These are phyloP conservation scores for Petromus typicus DNA, from an alignment of 2,113 vertebrate species.

Conservation along the genomic window DNA sequence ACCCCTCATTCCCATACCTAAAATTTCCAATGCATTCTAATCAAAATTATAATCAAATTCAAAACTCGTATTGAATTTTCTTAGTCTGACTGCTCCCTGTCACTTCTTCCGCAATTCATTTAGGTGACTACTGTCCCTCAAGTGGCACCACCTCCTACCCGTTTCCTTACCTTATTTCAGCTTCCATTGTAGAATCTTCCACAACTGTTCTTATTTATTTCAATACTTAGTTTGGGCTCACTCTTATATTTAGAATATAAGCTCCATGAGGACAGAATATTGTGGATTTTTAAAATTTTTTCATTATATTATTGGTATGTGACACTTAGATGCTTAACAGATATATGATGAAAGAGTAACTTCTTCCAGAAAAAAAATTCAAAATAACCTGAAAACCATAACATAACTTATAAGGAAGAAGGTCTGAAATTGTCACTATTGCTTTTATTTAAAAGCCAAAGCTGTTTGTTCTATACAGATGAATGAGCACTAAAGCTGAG, in stretches of 20 bases:
- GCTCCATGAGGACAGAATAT: neutral
- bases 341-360: constrained; percentile 18
- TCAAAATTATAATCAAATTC: constrained; percentile 53
- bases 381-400: constrained; percentile 15
- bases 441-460: constrained; percentile 28
- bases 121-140: neutral
- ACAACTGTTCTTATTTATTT: constrained; percentile 43
- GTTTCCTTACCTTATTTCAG: too few species aligned
- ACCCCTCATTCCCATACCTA: constrained; percentile 4
- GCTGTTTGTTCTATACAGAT: neutral
- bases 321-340: neutral
- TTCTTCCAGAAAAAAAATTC: constrained; percentile 7
- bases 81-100: constrained; percentile 19
- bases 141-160: neutral
- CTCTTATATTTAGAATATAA: constrained; percentile 42
- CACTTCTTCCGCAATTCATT: constrained; percentile 22
- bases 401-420: neutral
- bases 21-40: neutral
- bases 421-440: neutral
- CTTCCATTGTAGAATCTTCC: too few species aligned
- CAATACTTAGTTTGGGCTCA: neutral
- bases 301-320: neutral
- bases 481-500: constrained; percentile 1
- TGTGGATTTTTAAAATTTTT: neutral
- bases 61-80: constrained; percentile 41